Evolutionary conservation across 1,140 invertebrate genomes (phyloP), one percentile per base, ranked within the genome.

Genomic region (Drosophila novamexicana): DNA sequence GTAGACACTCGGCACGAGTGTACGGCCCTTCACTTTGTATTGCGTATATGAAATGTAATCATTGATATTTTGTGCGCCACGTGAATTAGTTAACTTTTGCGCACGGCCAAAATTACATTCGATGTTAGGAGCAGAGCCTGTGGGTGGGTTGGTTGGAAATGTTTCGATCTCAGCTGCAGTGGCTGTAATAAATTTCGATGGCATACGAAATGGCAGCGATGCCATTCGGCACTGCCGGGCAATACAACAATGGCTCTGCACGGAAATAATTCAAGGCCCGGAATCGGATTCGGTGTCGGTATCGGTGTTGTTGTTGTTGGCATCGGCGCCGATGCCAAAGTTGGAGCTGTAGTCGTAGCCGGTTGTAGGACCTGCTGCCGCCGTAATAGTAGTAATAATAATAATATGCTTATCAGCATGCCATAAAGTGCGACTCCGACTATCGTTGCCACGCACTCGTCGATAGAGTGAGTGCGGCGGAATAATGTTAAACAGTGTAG

Each of bases 351-450:
- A 12, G 1, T 54, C 45, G 22, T 1, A 6, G 32, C 4, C 9
- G 53, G 57, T 18, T 34, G 45, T 44, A 36, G 59, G 37, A 50
- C 34, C 47, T 68, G 58, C 22, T 50, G 45, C 34, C 45, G 75
- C 34, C 45, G 78, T 78, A 85, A 81, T 75, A 81, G 78, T 71
- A 67, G 65, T 74, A 88, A 88, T 80, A 88, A 88, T 88, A 88
- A 88, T 88, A 88, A 89, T 88, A 88, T 88, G 83, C 77, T 88
- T 88, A 88, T 88, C 83, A 88, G 83, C 63, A 64, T 69, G 77
- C 76, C 77, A 74, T 88, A 80, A 88, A 77, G 63, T 77, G 78
- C 54, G 79, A 56, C 54, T 53, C 36, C 42, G 42, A 81, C 75
- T 82, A 81, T 82, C 69, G 79, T 63, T 63, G 53, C 42, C 34